Conservation (phyloP, 2,113 vertebrate species). For the Tragelaphus scriptus region DNA sequence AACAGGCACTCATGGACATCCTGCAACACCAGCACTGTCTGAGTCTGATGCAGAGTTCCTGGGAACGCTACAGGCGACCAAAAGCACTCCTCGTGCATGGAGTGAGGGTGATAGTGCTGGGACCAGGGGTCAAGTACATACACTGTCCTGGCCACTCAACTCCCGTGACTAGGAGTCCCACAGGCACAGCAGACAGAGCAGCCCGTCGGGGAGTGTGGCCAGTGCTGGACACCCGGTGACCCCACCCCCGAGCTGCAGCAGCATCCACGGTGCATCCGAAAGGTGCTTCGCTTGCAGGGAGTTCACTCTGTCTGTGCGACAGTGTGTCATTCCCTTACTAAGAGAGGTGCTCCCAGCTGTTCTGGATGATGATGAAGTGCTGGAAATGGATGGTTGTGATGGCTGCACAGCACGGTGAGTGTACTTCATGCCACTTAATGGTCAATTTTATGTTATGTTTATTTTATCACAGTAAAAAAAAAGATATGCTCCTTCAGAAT, state of each 20-base stretch:
- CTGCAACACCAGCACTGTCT: neutral
- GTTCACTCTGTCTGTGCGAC: accelerated
- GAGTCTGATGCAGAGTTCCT: neutral
- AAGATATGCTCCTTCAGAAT: neutral
- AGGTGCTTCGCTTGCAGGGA: neutral
- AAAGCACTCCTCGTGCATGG: neutral
- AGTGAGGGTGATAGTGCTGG: neutral
- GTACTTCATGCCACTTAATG: neutral
- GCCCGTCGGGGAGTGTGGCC: neutral
- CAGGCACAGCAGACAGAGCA: neutral
- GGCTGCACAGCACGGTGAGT: neutral
- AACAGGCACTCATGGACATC: neutral
- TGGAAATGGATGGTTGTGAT: no score
- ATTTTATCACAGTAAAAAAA: neutral
- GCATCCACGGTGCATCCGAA: accelerated
- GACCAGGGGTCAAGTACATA: neutral
- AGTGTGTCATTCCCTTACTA: accelerated
- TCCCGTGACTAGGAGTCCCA: neutral
- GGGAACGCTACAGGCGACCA: neutral
- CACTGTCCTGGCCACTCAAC: accelerated
- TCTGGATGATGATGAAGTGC: neutral
- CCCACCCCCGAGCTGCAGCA: accelerated
- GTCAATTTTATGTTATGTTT: no score
- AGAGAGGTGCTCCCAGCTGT: neutral
- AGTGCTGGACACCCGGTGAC: no score